phyloP scores from a whole-genome alignment of 2,888 invertebrate genomes.

The Diaperis boleti region DNA sequence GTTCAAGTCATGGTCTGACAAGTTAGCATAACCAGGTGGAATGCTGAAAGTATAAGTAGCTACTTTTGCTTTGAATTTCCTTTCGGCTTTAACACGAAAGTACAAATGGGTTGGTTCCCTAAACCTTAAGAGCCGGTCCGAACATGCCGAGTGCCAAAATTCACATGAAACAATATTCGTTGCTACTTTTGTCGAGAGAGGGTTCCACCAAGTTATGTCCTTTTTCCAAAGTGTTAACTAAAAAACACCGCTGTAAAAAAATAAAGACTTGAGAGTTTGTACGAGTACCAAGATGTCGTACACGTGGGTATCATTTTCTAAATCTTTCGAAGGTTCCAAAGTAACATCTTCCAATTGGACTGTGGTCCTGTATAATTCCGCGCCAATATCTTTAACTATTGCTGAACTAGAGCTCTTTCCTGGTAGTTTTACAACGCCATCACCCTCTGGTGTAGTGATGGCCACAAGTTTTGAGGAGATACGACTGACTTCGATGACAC shows the following conservation, averaged over 20 bases:
- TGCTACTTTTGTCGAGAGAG: not conserved
- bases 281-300: not conserved
- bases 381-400: not conserved
- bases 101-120: not conserved
- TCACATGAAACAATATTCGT: not conserved
- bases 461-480: not conserved
- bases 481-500: not conserved
- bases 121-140: not conserved
- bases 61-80: not conserved
- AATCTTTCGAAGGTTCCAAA: not conserved
- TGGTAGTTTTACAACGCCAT: not conserved
- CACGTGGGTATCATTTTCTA: not conserved
- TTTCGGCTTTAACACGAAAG: not conserved
- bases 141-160: constrained; percentile 1
- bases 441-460: not conserved
- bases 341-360: not conserved
- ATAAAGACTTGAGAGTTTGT: not conserved
- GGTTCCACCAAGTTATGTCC: constrained; percentile 7
- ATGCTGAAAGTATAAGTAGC: not conserved
- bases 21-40: not conserved
- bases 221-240: not conserved
- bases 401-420: not conserved
- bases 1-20: not conserved
- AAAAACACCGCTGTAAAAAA: not conserved
- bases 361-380: not conserved